Evolutionary conservation across 2,113 vertebrate genomes (phyloP).

Genomic region (Perccottus glenii): DNA sequence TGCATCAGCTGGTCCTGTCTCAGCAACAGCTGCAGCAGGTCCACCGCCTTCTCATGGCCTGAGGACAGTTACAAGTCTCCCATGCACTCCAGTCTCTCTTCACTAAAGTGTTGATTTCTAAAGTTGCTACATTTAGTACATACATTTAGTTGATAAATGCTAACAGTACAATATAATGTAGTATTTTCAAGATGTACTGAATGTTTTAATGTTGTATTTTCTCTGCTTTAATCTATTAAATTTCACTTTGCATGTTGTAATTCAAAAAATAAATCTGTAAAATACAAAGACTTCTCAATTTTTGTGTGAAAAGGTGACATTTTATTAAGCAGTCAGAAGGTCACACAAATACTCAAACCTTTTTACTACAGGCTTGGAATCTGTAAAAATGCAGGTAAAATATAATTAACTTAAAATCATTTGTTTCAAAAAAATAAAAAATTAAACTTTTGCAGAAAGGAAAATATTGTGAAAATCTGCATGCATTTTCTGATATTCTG

Average conservation of each 20-base stretch:
- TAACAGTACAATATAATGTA: too few species aligned
- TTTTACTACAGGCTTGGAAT: constrained; percentile 4
- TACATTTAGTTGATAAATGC: too few species aligned
- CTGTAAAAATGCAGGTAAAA: neutral
- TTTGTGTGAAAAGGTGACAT: too few species aligned
- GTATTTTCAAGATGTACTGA: too few species aligned
- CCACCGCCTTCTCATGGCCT: constrained; percentile 83
- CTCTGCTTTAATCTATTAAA: constrained; percentile 9
- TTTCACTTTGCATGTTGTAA: constrained; percentile 30
- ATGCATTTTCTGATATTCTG: too few species aligned
- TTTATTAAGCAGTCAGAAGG: too few species aligned
- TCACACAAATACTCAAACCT: neutral
- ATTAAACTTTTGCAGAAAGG: neutral
- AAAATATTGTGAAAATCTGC: neutral
- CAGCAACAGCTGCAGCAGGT: constrained; percentile 86
- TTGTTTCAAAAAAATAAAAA: neutral
- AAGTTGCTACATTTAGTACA: too few species aligned
- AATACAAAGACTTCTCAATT: too few species aligned
- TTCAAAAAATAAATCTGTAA: constrained; percentile 42
- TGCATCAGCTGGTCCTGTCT: constrained; percentile 85
- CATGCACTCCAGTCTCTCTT: neutral
- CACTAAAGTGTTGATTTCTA: neutral
- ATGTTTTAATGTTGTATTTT: too few species aligned
- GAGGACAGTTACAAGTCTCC: constrained; percentile 2
- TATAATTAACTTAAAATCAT: neutral